Conservation (phyloP, 2,797 vertebrate species). For the Capromys pilorides region DNA sequence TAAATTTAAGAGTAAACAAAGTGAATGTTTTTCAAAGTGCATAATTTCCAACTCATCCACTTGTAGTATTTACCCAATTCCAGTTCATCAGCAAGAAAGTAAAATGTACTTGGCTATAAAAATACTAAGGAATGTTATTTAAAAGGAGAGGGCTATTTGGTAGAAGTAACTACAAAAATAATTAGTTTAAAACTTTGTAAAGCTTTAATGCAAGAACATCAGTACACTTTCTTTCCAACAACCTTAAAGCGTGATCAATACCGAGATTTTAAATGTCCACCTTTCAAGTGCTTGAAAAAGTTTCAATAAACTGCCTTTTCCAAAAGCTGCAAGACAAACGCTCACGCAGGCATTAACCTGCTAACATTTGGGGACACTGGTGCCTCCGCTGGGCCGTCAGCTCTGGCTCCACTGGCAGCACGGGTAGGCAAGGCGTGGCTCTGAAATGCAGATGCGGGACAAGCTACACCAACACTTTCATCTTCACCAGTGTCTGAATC, state of each 20-base stretch:
- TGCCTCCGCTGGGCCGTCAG: conserved; percentile 79
- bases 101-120: conserved; percentile 88
- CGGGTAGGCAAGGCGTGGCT: conserved; percentile 75
- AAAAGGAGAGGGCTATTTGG: conserved; percentile 91
- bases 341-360: conserved; percentile 88
- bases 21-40: conserved; percentile 81
- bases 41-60: conserved; percentile 79
- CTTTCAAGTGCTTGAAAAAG: conserved; percentile 85
- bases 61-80: conserved; percentile 80
- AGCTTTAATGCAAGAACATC: conserved; percentile 89
- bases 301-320: conserved; percentile 82
- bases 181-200: conserved; percentile 91
- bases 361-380: conserved; percentile 83
- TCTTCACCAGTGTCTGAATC: conserved; percentile 84
- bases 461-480: conserved; percentile 79
- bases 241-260: conserved; percentile 89
- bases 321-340: conserved; percentile 69
- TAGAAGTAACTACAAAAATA: conserved; percentile 98
- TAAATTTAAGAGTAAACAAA: conserved; percentile 65
- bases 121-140: conserved; percentile 90
- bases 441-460: conserved; percentile 74
- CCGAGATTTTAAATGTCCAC: conserved; percentile 86
- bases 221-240: conserved; percentile 87
- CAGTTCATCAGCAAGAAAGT: conserved; percentile 85
- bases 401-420: conserved; percentile 87